Evolutionary conservation across 2,797 vertebrate genomes (phyloP).

Genomic region (Pygocentrus nattereri): DNA sequence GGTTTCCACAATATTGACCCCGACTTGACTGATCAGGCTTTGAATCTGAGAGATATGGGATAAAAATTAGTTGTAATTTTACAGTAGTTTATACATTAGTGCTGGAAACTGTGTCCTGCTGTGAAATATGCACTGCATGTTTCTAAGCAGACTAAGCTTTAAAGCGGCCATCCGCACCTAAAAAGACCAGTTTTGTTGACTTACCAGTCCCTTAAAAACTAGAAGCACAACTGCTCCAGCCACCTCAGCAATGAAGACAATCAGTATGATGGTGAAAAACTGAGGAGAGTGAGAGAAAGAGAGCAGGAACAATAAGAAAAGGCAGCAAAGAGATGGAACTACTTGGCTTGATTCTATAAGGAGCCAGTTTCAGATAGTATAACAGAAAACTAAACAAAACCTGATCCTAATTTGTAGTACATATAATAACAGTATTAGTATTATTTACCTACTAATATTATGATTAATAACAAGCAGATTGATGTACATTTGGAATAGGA

Average conservation of each 20-base stretch:
- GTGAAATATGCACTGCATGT: background rate
- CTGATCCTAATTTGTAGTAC: background rate
- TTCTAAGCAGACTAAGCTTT: background rate
- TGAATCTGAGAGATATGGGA: constrained; percentile 68
- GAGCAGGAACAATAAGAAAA: background rate
- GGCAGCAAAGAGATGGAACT: no score
- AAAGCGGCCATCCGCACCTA: background rate
- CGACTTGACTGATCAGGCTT: constrained; percentile 69
- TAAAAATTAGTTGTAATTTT: no score
- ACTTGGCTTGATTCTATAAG: background rate
- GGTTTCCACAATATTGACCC: constrained; percentile 57
- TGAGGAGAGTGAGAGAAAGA: constrained; percentile 58
- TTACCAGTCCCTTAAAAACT: constrained; percentile 82
- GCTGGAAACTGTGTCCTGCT: no score
- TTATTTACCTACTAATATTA: no score
- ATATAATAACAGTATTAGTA: no score
- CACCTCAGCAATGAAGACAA: constrained; percentile 83
- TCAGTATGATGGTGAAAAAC: constrained; percentile 83
- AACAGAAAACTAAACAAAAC: background rate
- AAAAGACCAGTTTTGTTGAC: constrained; percentile 29
- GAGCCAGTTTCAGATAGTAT: background rate
- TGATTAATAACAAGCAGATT: no score
- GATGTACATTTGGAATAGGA: no score
- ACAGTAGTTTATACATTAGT: no score
- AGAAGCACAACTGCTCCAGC: constrained; percentile 82